A percentile compares a stretch with the other conserved stretches of the same genome.
phyloP scores from a whole-genome alignment of 2,797 vertebrate species.

The Dendrocincla fuliginosa region DNA sequence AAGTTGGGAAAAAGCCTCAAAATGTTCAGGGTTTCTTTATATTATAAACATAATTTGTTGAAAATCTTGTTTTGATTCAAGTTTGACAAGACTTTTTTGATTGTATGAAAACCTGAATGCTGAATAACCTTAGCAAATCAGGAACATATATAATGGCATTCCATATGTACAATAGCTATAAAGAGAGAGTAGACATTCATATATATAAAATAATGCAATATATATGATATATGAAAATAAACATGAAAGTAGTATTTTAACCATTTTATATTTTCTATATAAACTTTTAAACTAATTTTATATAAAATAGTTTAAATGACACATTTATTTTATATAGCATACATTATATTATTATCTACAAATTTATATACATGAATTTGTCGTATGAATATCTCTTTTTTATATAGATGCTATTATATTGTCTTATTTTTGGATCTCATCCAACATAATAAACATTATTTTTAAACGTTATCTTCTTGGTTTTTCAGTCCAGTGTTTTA shows the following conservation, averaged over 20 bases:
- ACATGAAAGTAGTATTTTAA: not conserved
- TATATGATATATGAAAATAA: not conserved
- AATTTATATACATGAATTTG: not conserved
- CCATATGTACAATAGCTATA: not conserved
- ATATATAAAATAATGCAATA: not conserved
- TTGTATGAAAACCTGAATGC: not conserved
- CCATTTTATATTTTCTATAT: not conserved
- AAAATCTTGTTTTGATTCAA: not conserved
- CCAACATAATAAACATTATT: not conserved
- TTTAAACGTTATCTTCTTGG: not conserved
- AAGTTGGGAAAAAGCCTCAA: fast-evolving
- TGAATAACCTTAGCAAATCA: not conserved
- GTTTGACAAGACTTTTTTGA: not conserved
- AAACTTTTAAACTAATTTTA: not conserved
- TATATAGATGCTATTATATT: not conserved
- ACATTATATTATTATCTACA: not conserved
- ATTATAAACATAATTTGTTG: not conserved
- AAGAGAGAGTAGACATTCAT: not conserved
- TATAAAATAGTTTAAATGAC: not conserved
- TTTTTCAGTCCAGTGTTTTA: conserved; percentile 51
- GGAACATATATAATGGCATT: not conserved
- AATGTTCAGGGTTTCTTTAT: not conserved
- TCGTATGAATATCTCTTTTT: not conserved
- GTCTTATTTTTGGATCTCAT: not conserved
- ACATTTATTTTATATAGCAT: not conserved